phyloP scores from a whole-genome alignment of 37 sponge, comb jelly and placozoan genomes.

The Lycopodina hypogea region DNA sequence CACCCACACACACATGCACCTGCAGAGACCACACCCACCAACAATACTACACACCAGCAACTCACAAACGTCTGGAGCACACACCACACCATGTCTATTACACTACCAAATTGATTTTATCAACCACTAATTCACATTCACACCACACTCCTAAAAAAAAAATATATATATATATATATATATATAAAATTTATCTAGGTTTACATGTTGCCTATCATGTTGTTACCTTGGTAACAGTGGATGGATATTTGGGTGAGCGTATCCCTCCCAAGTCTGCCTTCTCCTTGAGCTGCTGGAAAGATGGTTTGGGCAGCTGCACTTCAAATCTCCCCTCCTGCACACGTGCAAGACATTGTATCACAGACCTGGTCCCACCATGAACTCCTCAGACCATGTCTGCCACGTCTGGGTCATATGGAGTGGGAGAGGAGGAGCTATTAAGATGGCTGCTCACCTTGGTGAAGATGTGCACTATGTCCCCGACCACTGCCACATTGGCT shows the following conservation, averaged over 20 bases:
- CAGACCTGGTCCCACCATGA: not conserved
- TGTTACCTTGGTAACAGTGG: slow-evolving; percentile 70
- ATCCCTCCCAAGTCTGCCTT: slow-evolving; percentile 35
- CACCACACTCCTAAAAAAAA: too few species aligned
- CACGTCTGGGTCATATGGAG: not conserved
- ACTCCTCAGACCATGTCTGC: not conserved
- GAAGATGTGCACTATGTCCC: slow-evolving; percentile 60
- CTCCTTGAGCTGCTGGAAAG: slow-evolving; percentile 13
- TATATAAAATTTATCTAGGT: too few species aligned
- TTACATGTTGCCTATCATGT: not conserved
- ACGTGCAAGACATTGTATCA: not conserved
- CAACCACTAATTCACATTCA: too few species aligned
- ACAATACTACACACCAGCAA: not conserved
- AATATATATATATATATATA: too few species aligned
- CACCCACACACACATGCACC: slow-evolving; percentile 64
- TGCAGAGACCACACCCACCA: slow-evolving; percentile 3
- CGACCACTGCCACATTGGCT: slow-evolving; percentile 58
- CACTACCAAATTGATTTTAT: too few species aligned
- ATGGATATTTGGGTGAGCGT: slow-evolving; percentile 63
- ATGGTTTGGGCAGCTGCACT: slow-evolving; percentile 53
- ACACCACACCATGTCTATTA: too few species aligned
- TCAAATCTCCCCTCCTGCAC: slow-evolving; percentile 52
- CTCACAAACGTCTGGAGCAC: too few species aligned
- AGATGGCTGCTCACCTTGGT: slow-evolving; percentile 36
- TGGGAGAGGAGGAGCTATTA: not conserved